These are phyloP conservation scores for Campoplex nolae DNA, from an alignment of 2,888 invertebrate genomes.

Conservation along the genomic window DNA sequence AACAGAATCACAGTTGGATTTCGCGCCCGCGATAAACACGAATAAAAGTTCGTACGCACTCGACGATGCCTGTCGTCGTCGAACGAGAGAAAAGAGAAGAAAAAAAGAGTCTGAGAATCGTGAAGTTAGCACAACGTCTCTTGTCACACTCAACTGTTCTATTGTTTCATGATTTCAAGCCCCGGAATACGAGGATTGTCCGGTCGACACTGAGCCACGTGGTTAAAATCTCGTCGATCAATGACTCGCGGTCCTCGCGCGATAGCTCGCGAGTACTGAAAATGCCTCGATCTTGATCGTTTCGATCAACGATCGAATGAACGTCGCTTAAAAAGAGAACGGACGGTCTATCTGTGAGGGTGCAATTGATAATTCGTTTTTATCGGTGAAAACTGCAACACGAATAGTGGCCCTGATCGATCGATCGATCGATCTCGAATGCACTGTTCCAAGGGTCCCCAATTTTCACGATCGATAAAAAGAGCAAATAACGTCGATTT, in stretches of 20 bases:
- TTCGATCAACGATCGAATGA: neutral
- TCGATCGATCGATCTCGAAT: neutral
- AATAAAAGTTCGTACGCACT: neutral
- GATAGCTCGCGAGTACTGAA: neutral
- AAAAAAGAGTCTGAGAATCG: neutral
- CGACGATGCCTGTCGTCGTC: neutral
- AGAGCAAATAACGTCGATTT: no score
- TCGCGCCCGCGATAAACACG: neutral
- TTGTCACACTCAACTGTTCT: neutral
- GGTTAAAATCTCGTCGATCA: slow-evolving; percentile 46
- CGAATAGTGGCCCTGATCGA: neutral
- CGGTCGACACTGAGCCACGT: slow-evolving; percentile 32
- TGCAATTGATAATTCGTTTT: neutral
- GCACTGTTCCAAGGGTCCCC: neutral
- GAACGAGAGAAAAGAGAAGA: neutral
- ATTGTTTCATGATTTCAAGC: neutral
- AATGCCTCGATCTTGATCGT: neutral
- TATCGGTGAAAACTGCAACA: neutral
- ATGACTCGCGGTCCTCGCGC: neutral
- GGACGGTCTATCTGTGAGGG: neutral
- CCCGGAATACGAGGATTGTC: slow-evolving; percentile 14
- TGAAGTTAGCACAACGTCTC: slow-evolving; percentile 15
- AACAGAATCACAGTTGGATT: neutral
- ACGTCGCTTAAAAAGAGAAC: neutral
- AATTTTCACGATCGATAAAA: neutral